Evolutionary conservation across 2,888 invertebrate species (phyloP).

Genomic region (Drosophila melanocephala): DNA sequence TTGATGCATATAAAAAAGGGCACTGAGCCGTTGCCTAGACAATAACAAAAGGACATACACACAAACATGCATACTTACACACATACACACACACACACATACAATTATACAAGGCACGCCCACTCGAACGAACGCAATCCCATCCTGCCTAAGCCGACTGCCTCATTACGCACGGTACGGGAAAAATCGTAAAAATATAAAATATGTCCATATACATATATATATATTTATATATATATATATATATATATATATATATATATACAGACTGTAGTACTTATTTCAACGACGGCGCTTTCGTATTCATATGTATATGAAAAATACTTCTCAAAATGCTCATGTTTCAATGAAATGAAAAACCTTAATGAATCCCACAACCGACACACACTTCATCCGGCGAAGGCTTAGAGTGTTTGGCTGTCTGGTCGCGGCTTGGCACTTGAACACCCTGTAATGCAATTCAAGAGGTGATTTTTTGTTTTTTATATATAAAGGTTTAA

Average conservation of each 20-base stretch:
- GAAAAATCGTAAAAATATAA: conserved; percentile 43
- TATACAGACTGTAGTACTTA: conserved; percentile 23
- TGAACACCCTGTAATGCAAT: conserved; percentile 19
- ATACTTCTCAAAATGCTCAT: conserved; percentile 49
- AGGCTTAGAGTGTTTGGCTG: conserved; percentile 19
- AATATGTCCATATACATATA: not conserved
- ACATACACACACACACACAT: conserved; percentile 1
- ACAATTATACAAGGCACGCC: conserved; percentile 9
- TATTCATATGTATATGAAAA: conserved; percentile 56
- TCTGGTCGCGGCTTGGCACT: conserved; percentile 11
- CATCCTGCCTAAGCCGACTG: conserved; percentile 51
- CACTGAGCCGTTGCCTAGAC: conserved; percentile 63
- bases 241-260: conserved; percentile 19
- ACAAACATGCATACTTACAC: conserved; percentile 11
- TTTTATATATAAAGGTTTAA: not conserved
- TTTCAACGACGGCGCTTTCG: conserved; percentile 36
- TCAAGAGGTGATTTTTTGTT: not conserved
- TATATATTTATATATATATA: conserved; percentile 7
- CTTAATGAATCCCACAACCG: conserved; percentile 61
- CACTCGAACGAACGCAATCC: conserved; percentile 26
- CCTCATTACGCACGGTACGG: conserved; percentile 56
- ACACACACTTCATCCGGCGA: conserved; percentile 28
- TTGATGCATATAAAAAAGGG: conserved; percentile 39
- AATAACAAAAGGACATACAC: conserved; percentile 36
- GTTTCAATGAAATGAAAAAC: conserved; percentile 69